phyloP scores from a whole-genome alignment of 2,113 vertebrate species.

The Arizona elegans region DNA sequence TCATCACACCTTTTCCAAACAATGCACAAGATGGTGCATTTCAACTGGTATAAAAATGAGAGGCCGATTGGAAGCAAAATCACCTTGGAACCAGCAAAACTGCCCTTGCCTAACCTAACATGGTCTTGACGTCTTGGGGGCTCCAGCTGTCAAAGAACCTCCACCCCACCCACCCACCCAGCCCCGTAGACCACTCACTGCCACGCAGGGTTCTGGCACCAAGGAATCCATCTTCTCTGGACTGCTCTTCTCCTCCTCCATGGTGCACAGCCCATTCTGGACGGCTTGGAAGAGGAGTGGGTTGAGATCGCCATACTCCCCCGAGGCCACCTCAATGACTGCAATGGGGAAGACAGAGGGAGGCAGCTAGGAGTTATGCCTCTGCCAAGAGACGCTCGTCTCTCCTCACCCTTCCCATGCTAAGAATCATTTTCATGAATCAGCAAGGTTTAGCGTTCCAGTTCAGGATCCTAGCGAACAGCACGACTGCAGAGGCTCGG shows the following conservation, averaged over 20 bases:
- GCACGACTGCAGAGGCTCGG: too few relatives aligned
- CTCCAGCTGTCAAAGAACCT: too few relatives aligned
- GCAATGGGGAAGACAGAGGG: slow-evolving; percentile 15
- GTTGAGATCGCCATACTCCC: slow-evolving; percentile 96
- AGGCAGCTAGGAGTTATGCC: not conserved
- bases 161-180: not conserved
- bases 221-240: slow-evolving; percentile 78
- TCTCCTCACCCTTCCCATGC: not conserved
- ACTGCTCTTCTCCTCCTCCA: slow-evolving; percentile 86
- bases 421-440: not conserved
- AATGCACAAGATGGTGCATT: not conserved
- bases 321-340: slow-evolving; percentile 98
- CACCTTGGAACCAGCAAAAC: not conserved
- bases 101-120: not conserved
- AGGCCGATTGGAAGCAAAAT: not conserved
- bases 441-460: not conserved
- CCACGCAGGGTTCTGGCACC: slow-evolving; percentile 74
- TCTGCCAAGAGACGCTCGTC: not conserved
- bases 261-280: slow-evolving; percentile 88
- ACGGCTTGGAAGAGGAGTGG: slow-evolving; percentile 91
- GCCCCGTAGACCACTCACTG: slow-evolving; percentile 69
- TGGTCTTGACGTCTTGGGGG: not conserved
- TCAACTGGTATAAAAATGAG: not conserved
- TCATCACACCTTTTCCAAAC: not conserved
- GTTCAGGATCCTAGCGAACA: not conserved